Evolutionary conservation across 2,888 invertebrate genomes (phyloP).

Genomic region (Zaprionus obscuricornis): DNA sequence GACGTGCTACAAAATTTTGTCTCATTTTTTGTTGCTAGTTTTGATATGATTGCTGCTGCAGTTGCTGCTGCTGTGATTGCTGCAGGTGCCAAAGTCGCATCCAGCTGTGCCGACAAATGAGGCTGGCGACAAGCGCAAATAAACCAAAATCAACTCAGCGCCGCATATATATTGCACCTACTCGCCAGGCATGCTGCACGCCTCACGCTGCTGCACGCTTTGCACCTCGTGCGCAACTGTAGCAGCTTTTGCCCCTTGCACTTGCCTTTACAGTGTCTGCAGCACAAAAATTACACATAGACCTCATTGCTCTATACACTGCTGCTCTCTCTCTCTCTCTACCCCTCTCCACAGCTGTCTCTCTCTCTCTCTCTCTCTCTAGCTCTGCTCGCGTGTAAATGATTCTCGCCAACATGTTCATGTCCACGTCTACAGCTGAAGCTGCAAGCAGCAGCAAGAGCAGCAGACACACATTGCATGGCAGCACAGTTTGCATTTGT

Average conservation of each 20-base stretch:
- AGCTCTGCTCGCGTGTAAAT: conserved; percentile 69
- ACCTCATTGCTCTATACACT: conserved; percentile 3
- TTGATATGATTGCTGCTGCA: conserved; percentile 18
- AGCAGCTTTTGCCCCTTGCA: no score
- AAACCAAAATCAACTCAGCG: conserved; percentile 74
- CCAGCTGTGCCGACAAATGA: conserved; percentile 77
- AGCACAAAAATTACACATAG: conserved; percentile 6
- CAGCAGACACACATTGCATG: conserved; percentile 5
- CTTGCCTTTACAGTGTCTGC: no score
- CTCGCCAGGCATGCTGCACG: background rate
- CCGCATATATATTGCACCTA: conserved; percentile 34
- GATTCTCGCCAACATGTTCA: conserved; percentile 71
- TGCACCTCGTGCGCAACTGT: no score
- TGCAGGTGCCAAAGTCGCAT: conserved; percentile 74
- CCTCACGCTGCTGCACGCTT: background rate
- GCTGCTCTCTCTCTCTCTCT: background rate
- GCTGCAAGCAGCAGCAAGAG: conserved; percentile 44
- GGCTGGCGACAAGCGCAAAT: conserved; percentile 77
- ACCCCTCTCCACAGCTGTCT: background rate
- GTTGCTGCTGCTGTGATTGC: conserved; percentile 20
- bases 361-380: background rate
- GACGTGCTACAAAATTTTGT: conserved; percentile 59
- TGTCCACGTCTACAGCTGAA: conserved; percentile 22
- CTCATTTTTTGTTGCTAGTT: conserved; percentile 22
- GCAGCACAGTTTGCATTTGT: conserved; percentile 6